Evolutionary conservation across 2,113 vertebrate genomes (phyloP).

Genomic region (Heloderma charlesbogerti): DNA sequence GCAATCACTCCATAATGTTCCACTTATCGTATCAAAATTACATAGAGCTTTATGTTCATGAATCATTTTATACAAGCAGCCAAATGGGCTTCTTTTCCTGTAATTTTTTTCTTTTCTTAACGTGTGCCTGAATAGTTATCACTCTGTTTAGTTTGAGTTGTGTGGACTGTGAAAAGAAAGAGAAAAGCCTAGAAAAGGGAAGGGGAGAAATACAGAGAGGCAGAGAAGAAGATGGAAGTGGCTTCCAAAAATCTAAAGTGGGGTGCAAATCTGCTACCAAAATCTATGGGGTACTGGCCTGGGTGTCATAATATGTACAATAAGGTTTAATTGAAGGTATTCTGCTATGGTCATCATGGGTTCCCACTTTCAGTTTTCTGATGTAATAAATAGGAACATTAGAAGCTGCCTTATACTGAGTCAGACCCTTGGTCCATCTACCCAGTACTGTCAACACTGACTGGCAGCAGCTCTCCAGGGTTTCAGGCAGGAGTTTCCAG

Average conservation of each 20-base stretch:
- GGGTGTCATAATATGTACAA: not conserved
- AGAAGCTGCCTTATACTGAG: too few relatives aligned
- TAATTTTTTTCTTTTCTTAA: conserved; percentile 21
- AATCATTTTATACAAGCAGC: conserved; percentile 12
- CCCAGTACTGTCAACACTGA: too few relatives aligned
- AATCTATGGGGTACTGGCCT: not conserved
- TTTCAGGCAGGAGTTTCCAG: too few relatives aligned
- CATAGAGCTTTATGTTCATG: conserved; percentile 2
- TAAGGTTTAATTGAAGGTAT: not conserved
- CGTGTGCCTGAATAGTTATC: not conserved
- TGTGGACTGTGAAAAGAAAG: not conserved
- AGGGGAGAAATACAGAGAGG: not conserved
- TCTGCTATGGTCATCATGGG: not conserved
- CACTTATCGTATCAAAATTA: conserved; percentile 1
- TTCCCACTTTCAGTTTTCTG: not conserved
- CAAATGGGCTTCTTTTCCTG: conserved; percentile 7
- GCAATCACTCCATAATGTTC: conserved; percentile 12
- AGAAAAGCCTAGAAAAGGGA: not conserved
- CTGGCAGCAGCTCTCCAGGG: too few relatives aligned
- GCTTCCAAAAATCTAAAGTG: not conserved
- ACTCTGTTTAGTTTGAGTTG: not conserved
- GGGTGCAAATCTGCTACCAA: not conserved
- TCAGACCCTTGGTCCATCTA: too few relatives aligned
- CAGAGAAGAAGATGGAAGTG: not conserved
- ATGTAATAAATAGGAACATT: not conserved